A percentile compares a stretch with the other conserved stretches of the same genome.
Evolutionary conservation across 1,140 invertebrate species (phyloP).

Genomic region (Anoplolepis gracilipes): DNA sequence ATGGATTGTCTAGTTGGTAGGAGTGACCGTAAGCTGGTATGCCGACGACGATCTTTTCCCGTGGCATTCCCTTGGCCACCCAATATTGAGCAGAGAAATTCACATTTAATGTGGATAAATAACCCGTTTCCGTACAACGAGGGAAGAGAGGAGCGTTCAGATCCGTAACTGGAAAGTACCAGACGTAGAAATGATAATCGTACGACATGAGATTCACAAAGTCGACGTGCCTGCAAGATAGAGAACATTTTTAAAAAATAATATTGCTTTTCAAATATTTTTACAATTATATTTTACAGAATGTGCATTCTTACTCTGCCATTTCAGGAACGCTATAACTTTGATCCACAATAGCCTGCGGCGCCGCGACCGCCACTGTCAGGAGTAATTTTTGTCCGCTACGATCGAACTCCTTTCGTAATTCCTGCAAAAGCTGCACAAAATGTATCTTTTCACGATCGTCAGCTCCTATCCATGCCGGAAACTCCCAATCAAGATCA

Average conservation of each 20-base stretch:
- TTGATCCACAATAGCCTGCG: conserved; percentile 89
- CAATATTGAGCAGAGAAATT: conserved; percentile 95
- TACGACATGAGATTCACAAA: conserved; percentile 96
- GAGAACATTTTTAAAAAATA: background rate
- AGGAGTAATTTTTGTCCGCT: conserved; percentile 88
- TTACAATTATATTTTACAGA: conserved; percentile 2
- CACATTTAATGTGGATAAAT: conserved; percentile 91
- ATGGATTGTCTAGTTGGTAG: conserved; percentile 89
- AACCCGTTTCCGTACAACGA: conserved; percentile 87
- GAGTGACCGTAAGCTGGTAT: conserved; percentile 96
- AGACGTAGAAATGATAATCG: conserved; percentile 93
- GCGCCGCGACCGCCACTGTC: conserved; percentile 92
- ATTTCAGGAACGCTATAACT: conserved; percentile 92
- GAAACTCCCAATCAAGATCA: conserved; percentile 96
- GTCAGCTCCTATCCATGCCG: conserved; percentile 83
- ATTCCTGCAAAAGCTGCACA: conserved; percentile 90
- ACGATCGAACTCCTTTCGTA: conserved; percentile 88
- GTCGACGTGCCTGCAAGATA: conserved; percentile 89
- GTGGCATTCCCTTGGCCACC: conserved; percentile 92
- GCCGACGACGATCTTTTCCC: conserved; percentile 94
- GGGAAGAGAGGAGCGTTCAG: conserved; percentile 93
- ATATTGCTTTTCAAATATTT: background rate
- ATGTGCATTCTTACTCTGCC: conserved; percentile 88
- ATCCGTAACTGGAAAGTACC: conserved; percentile 92
- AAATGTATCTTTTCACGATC: conserved; percentile 90